phyloP scores from a whole-genome alignment of 2,797 vertebrate species.

The Alca torda region DNA sequence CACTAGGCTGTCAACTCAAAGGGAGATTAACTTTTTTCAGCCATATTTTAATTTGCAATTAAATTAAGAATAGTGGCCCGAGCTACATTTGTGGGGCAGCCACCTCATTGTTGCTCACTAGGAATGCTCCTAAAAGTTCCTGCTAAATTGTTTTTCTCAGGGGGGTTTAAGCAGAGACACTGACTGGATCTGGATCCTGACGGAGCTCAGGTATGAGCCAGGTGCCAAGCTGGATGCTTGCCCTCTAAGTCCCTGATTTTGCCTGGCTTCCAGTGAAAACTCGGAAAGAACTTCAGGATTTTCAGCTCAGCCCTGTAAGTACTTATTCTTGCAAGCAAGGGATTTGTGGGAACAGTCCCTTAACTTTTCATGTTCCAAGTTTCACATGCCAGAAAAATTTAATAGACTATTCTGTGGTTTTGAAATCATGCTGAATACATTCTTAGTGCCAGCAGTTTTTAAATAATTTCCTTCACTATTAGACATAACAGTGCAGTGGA shows the following conservation, averaged over 20 bases:
- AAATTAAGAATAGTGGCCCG: not conserved
- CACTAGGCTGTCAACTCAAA: not conserved
- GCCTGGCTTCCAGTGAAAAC: not conserved
- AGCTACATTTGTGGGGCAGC: not conserved
- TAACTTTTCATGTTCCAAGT: conserved; percentile 1
- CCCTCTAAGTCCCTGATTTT: not conserved
- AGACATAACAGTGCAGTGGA: not conserved
- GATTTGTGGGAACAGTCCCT: not conserved
- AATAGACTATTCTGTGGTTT: conserved; percentile 29
- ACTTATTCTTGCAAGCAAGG: not conserved
- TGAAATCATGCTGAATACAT: not conserved
- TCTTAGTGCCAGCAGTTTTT: not conserved
- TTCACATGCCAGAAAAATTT: not conserved
- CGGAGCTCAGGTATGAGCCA: not conserved
- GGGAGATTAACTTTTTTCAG: not conserved
- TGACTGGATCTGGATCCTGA: not conserved
- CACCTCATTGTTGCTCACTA: not conserved
- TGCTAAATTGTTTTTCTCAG: not conserved
- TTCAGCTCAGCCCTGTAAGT: not conserved
- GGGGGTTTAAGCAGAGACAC: not conserved
- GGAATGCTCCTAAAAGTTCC: not conserved
- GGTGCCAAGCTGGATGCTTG: not conserved
- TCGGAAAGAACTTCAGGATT: not conserved
- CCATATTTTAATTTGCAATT: not conserved
- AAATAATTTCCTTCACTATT: conserved; percentile 49